These are phyloP conservation scores for Mycteria americana DNA, from an alignment of 2,797 vertebrate genomes.

Conservation along the genomic window DNA sequence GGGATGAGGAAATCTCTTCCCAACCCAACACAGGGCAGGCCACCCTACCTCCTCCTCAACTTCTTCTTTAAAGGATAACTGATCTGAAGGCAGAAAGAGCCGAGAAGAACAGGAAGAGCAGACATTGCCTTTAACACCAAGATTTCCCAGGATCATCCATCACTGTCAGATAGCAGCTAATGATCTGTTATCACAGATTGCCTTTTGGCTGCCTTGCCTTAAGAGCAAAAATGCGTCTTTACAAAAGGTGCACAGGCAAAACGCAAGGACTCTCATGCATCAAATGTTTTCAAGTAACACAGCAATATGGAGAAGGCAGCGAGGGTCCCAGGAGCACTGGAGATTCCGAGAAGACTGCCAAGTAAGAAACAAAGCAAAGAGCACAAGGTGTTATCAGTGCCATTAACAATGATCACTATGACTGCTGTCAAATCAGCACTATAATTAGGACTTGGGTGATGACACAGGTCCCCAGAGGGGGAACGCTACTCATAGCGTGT, in stretches of 20 bases:
- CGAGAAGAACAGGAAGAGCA: neutral
- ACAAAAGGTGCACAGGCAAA: neutral
- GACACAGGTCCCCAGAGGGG: neutral
- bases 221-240: neutral
- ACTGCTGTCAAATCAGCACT: neutral
- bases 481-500: neutral
- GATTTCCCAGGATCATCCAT: neutral
- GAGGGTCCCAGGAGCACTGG: neutral
- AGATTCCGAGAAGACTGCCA: neutral
- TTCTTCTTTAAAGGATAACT: neutral
- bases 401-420: neutral
- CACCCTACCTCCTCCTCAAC: neutral
- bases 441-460: neutral
- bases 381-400: neutral
- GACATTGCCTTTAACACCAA: neutral
- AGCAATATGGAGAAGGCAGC: neutral
- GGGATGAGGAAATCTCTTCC: neutral
- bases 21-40: neutral
- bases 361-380: neutral
- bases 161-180: constrained; percentile 18
- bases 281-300: neutral
- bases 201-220: neutral
- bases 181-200: neutral
- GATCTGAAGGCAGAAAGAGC: neutral
- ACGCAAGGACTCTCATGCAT: fast-evolving